Conservation (phyloP, 2,797 vertebrate genomes). For the Pantherophis vulpinus region DNA sequence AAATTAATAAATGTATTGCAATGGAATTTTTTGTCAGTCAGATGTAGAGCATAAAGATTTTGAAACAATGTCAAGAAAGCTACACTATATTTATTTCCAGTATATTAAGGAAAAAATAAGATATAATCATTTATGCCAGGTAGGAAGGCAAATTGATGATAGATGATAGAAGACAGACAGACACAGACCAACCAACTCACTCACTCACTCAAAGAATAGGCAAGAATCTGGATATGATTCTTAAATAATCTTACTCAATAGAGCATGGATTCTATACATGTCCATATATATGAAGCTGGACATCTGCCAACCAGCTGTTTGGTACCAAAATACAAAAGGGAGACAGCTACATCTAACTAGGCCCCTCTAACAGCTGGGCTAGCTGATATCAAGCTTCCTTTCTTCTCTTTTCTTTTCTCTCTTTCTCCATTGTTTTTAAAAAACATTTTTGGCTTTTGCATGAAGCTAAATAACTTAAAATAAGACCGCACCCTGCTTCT, state of each 20-base stretch:
- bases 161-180: neutral
- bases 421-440: neutral
- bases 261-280: neutral
- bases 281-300: neutral
- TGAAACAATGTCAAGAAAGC: neutral
- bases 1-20: neutral
- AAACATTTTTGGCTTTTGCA: neutral
- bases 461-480: neutral
- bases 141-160: neutral
- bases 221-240: neutral
- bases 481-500: neutral
- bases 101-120: neutral
- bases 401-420: neutral
- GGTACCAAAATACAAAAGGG: neutral
- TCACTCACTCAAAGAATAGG: neutral
- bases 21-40: neutral
- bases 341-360: too few relatives aligned
- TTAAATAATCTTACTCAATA: neutral
- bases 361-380: neutral
- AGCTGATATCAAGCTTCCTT: neutral
- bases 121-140: neutral
- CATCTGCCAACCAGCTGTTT: neutral
- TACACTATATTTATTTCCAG: neutral
- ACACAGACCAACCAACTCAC: accelerated
- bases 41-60: neutral